A percentile compares a stretch with the other conserved stretches of the same genome.
Conservation (phyloP, 2,113 vertebrate genomes). For the Cathartes aura region DNA sequence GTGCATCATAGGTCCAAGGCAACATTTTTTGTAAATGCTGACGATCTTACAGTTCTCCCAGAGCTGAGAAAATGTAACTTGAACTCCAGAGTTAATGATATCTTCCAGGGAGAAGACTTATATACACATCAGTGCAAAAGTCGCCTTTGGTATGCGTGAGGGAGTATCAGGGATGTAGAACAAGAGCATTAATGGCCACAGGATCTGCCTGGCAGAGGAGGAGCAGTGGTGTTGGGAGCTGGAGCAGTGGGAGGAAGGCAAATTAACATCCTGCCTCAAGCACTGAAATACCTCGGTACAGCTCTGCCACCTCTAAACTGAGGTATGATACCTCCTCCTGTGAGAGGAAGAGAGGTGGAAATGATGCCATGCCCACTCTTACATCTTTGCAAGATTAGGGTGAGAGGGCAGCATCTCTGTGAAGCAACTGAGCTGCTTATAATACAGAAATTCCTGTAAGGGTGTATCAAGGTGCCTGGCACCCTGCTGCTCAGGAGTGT, state of each 20-base stretch:
- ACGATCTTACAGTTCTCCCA: background rate
- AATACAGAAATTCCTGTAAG: background rate
- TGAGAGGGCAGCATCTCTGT: background rate
- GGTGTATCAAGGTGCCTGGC: background rate
- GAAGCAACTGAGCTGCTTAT: background rate
- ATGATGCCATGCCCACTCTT: background rate
- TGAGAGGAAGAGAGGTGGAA: background rate
- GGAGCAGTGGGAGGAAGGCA: background rate
- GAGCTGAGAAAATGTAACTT: background rate
- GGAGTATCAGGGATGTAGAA: background rate
- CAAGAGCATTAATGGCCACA: background rate
- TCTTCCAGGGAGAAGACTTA: background rate
- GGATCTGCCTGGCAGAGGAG: background rate
- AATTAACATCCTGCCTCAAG: background rate
- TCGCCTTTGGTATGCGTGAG: background rate
- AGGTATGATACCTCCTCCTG: background rate
- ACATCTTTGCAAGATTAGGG: background rate
- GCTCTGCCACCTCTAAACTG: background rate
- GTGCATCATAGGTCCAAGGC: background rate
- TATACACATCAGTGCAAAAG: background rate
- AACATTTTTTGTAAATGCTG: background rate
- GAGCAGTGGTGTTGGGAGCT: background rate
- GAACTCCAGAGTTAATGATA: background rate
- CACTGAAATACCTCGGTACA: rapidly evolving
- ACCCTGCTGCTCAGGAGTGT: background rate